Evolutionary conservation across 1,140 invertebrate species (phyloP).

Genomic region (Drosophila ananassae): DNA sequence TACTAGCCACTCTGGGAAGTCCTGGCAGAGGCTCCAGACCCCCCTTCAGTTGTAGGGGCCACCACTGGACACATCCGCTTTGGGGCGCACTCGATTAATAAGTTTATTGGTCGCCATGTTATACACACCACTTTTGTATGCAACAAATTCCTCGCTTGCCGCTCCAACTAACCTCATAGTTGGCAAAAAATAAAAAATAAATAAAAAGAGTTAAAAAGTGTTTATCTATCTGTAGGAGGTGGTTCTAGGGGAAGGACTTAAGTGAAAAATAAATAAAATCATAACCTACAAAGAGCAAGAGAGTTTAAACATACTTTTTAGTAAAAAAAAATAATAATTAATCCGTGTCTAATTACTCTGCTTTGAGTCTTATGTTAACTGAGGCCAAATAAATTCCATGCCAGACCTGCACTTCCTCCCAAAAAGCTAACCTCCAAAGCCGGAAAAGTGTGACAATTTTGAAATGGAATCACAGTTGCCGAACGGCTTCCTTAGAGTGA

Average conservation of each 20-base stretch:
- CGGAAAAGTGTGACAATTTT: background rate
- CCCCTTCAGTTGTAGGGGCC: no score
- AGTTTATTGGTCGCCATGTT: conserved; percentile 66
- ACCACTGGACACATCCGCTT: conserved; percentile 5
- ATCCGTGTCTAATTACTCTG: background rate
- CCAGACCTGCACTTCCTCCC: no score
- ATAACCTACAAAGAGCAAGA: no score
- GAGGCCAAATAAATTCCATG: no score
- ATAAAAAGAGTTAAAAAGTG: no score
- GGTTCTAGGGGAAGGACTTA: no score
- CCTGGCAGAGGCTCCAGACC: background rate
- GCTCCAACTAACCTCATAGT: conserved; percentile 15
- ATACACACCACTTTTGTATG: conserved; percentile 78
- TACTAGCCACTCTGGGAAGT: background rate
- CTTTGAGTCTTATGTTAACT: background rate
- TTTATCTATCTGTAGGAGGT: no score
- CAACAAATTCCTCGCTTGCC: conserved; percentile 57
- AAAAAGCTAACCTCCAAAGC: no score
- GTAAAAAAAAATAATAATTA: background rate
- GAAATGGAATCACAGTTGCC: background rate
- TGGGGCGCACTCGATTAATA: conserved; percentile 44
- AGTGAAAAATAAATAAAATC: no score
- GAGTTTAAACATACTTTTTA: no score
- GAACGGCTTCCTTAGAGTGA: no score
- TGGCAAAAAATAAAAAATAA: background rate